Evolutionary conservation across 2,888 invertebrate species (phyloP), one percentile per base, ranked within the genome.

Genomic region (Hylaea fasciaria): DNA sequence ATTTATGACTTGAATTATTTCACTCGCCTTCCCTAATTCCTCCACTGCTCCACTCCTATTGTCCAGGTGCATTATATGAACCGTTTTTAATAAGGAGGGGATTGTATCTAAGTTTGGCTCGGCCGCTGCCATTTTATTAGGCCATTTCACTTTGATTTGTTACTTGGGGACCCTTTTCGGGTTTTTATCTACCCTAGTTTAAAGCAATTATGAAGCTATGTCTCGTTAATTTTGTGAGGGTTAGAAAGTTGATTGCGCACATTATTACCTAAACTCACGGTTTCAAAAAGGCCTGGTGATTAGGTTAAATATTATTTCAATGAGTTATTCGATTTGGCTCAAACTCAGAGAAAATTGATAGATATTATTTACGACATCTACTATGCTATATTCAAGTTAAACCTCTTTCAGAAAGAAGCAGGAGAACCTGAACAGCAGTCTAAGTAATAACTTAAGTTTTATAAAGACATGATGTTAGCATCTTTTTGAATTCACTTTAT

Each of bases 1-100:
- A 91, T 91, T 92, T 91, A 92, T 87, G 85, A 74, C 78, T 74
- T 72, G 80, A 91, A 90, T 91, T 89, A 91, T 91, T 91, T 86
- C 81, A 83, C 79, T 87, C 81, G 82, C 83, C 81, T 82, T 80
- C 84, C 84, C 84, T 85, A 87, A 87, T 86, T 81, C 75, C 60
- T 74, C 78, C 80, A 79, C 79, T 85, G 83, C 81, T 78, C 81
- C 78, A 71, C 76, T 80, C 71, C 74, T 73, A 74, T 78, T 81
- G 85, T 81, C 86, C 90, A 90, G 89, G 89, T 89, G 88, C 85
- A 86, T 85, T 77, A 80, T 84, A 87, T 85, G 81, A 84, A 87
- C 83, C 80, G 86, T 85, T 82, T 82, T 81, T 83, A 81, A 83
- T 77, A 73, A 72, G 69, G 73, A 72, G 73, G 78, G 77, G 76